These are phyloP conservation scores for Tachysurus vachellii DNA, from an alignment of 2,113 vertebrate genomes.

Conservation along the genomic window DNA sequence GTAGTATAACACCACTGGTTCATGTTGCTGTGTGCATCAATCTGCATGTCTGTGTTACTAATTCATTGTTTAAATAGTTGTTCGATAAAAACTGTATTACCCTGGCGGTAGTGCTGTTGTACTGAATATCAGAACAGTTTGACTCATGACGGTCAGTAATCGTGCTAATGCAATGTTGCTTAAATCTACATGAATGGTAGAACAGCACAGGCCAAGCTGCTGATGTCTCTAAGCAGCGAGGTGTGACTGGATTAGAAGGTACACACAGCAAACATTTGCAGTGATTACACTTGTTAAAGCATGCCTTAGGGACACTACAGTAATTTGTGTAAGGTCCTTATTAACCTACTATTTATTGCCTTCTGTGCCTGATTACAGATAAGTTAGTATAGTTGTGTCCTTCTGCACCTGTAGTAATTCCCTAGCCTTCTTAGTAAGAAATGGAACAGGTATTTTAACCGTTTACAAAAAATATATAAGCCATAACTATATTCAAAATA, in stretches of 20 bases:
- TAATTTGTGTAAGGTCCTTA: conserved; percentile 39
- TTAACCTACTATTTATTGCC: conserved; percentile 49
- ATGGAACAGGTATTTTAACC: conserved; percentile 17
- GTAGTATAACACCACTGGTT: not conserved
- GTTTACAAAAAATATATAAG: conserved; percentile 20
- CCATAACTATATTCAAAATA: no score
- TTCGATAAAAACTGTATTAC: not conserved
- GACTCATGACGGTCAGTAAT: not conserved
- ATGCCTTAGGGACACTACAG: conserved; percentile 34
- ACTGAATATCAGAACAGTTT: not conserved
- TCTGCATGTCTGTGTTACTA: not conserved
- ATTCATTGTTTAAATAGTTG: not conserved
- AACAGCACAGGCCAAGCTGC: conserved; percentile 8
- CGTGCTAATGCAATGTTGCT: not conserved
- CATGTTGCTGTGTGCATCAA: not conserved
- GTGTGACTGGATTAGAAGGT: conserved; percentile 22
- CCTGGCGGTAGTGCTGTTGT: not conserved
- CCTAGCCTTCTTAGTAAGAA: conserved; percentile 1
- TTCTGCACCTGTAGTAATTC: not conserved
- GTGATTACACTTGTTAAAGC: conserved; percentile 42
- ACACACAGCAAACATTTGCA: conserved; percentile 33
- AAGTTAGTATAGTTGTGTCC: not conserved
- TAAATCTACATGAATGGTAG: not conserved
- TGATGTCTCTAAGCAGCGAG: not conserved
- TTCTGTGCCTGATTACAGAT: conserved; percentile 27